phyloP scores from a whole-genome alignment of 2,113 vertebrate species.

The Actinemys pallida region DNA sequence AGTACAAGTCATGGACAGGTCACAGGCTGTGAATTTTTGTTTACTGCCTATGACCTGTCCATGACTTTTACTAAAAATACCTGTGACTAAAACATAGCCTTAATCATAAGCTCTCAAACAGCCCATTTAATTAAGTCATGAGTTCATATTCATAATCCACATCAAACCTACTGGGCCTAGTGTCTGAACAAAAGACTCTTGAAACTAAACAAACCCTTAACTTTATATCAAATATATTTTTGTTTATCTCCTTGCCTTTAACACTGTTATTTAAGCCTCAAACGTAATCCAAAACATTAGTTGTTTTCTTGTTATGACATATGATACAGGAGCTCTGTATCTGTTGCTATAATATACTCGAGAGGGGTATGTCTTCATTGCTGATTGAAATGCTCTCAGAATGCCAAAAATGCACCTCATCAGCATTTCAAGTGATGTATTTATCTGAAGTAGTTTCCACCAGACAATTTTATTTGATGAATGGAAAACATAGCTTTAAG shows the following conservation, averaged over 20 bases:
- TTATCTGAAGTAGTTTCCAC: constrained; percentile 65
- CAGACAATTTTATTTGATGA: constrained; percentile 68
- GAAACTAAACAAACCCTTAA: background rate
- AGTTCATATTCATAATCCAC: background rate
- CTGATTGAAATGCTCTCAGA: constrained; percentile 57
- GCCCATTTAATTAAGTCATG: background rate
- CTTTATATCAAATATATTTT: background rate
- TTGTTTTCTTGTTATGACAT: background rate
- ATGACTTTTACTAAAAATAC: too few species aligned
- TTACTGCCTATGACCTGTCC: too few species aligned
- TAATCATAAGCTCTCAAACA: background rate
- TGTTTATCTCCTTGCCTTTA: background rate
- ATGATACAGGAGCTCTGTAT: background rate
- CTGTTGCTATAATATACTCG: background rate
- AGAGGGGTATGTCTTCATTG: background rate
- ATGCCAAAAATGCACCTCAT: constrained; percentile 55
- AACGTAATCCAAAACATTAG: background rate
- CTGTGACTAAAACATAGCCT: too few species aligned
- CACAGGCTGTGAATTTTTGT: too few species aligned
- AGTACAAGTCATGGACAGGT: too few species aligned
- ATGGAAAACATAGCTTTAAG: constrained; percentile 47
- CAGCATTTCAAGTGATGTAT: constrained; percentile 62
- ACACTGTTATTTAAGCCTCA: background rate
- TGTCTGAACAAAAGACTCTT: background rate
- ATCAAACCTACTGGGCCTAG: background rate